Evolutionary conservation across 92 coral and sea anemone genomes (phyloP), one percentile per base, ranked within the genome.

Genomic region (Porites rus): DNA sequence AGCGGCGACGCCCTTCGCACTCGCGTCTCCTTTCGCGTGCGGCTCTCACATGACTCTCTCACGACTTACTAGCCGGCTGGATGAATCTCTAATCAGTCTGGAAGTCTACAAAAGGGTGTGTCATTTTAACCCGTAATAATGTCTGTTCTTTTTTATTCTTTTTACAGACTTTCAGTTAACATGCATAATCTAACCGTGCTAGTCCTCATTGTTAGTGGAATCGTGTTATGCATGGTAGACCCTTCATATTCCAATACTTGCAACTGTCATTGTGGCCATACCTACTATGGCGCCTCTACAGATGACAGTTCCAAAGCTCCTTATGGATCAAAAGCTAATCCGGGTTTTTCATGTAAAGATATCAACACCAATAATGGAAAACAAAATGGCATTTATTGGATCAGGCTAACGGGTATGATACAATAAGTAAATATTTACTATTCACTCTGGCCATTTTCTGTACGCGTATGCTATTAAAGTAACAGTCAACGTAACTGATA

Each of bases 291-390:
- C 43, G 43, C 43, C 43, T 38, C 43, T 38, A 38, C 43, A 38
- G 43, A 38, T 38, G 43, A 38, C 43, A 38, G 43, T 38, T 38
- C 43, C 58, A 21, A 80, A 31, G 51, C 10, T 6, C 4, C 54
- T 14, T 31, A 24, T 1, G 78, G 86, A 7, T 38, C 78, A 5
- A 71, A 24, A 50, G 4, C 4, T 1, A 60, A 82, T 18, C 78
- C 86, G 7, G 78, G 84, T 1, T 22, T 43, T 54, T 66, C 75
- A 25, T 80, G 84, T 28, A 38, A 80, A 21, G 84, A 80, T 61
- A 80, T 80, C 65, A 80, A 51, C 53, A 17, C 16, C 25, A 53
- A 60, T 0, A 13, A 2, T 7, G 6, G 22, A 11, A 66, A 80
- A 17, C 50, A 13, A 14, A 19, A 25, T 20, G 84, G 84, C n/a